Evolutionary conservation across 2,797 vertebrate species (phyloP), one percentile per base, ranked within the genome.

Genomic region (Danionella dracula): DNA sequence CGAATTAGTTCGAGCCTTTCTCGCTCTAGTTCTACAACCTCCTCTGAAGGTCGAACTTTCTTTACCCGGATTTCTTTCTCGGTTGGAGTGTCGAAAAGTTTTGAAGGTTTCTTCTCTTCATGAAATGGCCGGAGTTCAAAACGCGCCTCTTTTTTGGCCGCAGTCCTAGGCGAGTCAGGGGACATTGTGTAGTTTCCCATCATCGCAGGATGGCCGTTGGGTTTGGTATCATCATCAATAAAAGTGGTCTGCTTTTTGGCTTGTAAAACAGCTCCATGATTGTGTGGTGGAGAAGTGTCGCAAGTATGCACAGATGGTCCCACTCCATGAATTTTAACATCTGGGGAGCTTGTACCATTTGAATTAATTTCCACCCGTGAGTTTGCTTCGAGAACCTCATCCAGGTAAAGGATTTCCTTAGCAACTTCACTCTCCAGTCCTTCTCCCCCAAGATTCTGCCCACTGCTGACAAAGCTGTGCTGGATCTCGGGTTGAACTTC

Each of bases 81-180:
- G 8, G 75, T 76, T 0, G 92, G 91, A 1, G 92, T 83, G 29
- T 92, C 84, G 68, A 99, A 99, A 41, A 99, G 93, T 54, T 92
- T 98, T 1, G 93, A 91, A 1, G 97, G 96, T 42, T 93, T 93
- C 75, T 85, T 95, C 57, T 99, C 97, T 79, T 97, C 96, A 0
- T 97, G 93, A 79, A 94, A 97, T 5, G 96, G 92, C 67, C 95
- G 88, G 32, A 99, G 86, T 82, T 99, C 94, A 82, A 98, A 99
- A 73, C 90, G 94, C 20, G 93, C 90, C 63, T 89, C 89, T 74
- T 90, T 93, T 74, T 91, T 93, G 68, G 89, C 76, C 0, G 87
- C 84, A 38, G 85, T 86, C 68, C 85, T 80, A 1, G 77, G 76
- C 35, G 78, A 45, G 44, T 91, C 90, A 9, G 86, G 88, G 4